Evolutionary conservation across 2,113 vertebrate species (phyloP).

Genomic region (Cichladusa arquata): DNA sequence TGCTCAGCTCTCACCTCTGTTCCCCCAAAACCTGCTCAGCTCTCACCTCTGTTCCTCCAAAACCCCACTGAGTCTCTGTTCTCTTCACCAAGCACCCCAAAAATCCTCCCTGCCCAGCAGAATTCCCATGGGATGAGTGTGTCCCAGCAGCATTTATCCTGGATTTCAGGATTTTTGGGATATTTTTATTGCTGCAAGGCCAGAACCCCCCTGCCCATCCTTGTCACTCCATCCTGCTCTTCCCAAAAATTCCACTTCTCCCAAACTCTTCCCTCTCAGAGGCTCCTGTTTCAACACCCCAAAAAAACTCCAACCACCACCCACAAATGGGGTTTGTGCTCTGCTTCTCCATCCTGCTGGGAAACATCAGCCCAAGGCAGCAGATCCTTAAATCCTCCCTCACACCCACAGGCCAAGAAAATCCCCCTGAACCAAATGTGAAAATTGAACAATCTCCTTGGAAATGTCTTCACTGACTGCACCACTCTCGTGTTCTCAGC

Average conservation of each 20-base stretch:
- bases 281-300: background rate
- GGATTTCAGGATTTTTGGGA: too few relatives aligned
- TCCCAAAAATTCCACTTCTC: background rate
- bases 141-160: too few relatives aligned
- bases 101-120: too few relatives aligned
- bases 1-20: too few relatives aligned
- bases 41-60: too few relatives aligned
- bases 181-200: too few relatives aligned
- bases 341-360: background rate
- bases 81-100: too few relatives aligned
- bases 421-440: background rate
- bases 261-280: fast-evolving
- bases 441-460: background rate
- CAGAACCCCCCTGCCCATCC: too few relatives aligned
- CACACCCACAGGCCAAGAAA: background rate
- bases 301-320: too few relatives aligned
- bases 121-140: too few relatives aligned
- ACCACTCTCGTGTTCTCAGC: background rate
- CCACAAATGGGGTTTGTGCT: background rate
- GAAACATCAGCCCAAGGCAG: background rate
- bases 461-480: background rate
- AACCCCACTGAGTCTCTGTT: too few relatives aligned
- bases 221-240: background rate
- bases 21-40: too few relatives aligned
- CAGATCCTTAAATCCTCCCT: background rate